These are phyloP conservation scores for Aphis craccivora DNA, from an alignment of 1,140 invertebrate species.

Conservation along the genomic window DNA sequence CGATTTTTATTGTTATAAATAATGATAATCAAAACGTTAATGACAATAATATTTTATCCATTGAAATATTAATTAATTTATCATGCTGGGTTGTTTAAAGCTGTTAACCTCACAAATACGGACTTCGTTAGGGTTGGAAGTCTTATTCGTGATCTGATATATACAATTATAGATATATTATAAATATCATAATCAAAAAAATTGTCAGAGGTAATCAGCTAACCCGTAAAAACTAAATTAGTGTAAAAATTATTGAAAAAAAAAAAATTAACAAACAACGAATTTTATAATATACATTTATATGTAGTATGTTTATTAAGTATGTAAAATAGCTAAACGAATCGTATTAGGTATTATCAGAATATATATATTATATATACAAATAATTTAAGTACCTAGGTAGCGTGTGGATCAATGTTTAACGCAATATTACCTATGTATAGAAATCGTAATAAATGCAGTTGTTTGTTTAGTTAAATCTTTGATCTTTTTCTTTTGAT, in stretches of 20 bases:
- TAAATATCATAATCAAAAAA: not conserved
- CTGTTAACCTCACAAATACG: not conserved
- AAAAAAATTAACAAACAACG: not conserved
- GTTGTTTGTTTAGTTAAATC: not conserved
- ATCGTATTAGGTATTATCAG: not conserved
- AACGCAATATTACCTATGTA: not conserved
- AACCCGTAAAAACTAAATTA: not conserved
- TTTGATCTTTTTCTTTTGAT: not conserved
- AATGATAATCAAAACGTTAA: not conserved
- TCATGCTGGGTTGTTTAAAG: constrained; percentile 4
- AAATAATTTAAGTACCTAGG: constrained; percentile 20
- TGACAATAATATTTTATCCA: not conserved
- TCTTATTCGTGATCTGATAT: not conserved
- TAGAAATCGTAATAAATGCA: not conserved
- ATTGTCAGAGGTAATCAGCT: not conserved
- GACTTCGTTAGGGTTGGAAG: not conserved
- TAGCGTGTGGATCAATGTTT: constrained; percentile 45
- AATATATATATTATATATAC: not conserved
- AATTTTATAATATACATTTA: not conserved
- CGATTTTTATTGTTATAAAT: not conserved
- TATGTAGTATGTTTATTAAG: not conserved
- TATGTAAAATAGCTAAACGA: not conserved
- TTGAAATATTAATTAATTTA: not conserved
- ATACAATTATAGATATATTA: not conserved
- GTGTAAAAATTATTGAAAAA: not conserved